These are phyloP conservation scores for Sprattus sprattus DNA, from an alignment of 2,113 vertebrate genomes.

Conservation along the genomic window DNA sequence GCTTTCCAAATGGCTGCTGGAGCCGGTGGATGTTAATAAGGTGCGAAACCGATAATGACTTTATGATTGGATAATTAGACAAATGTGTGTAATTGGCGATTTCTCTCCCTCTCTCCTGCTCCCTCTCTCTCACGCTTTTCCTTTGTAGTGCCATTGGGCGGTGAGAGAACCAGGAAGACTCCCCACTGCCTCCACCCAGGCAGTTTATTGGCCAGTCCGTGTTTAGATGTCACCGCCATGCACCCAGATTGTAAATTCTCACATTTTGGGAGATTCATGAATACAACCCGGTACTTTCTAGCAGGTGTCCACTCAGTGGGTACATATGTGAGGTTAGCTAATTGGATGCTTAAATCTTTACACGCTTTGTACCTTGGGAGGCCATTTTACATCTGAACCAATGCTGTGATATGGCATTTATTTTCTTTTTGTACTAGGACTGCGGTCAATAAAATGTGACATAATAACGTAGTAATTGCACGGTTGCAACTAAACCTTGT, in stretches of 20 bases:
- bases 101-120: conserved; percentile 53
- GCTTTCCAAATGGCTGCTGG: conserved; percentile 46
- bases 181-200: conserved; percentile 62
- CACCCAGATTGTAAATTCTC: conserved; percentile 60
- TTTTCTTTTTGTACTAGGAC: conserved; percentile 6
- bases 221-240: conserved; percentile 62
- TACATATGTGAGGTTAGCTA: not conserved
- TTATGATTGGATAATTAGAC: conserved; percentile 80
- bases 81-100: conserved; percentile 74
- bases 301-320: conserved; percentile 2
- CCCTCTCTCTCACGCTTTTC: conserved; percentile 47
- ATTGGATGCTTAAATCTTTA: conserved; percentile 1
- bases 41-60: conserved; percentile 78
- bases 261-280: conserved; percentile 9
- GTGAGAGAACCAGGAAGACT: conserved; percentile 67
- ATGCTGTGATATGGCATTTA: not conserved
- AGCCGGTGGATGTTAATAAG: conserved; percentile 73
- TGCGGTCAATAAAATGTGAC: conserved; percentile 2
- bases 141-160: conserved; percentile 59
- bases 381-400: not conserved
- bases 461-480: not conserved
- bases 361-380: not conserved
- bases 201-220: conserved; percentile 68
- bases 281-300: not conserved
- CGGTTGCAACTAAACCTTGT: not conserved